Conservation (phyloP, 1,140 invertebrate genomes). For the Bradysia coprophila region DNA sequence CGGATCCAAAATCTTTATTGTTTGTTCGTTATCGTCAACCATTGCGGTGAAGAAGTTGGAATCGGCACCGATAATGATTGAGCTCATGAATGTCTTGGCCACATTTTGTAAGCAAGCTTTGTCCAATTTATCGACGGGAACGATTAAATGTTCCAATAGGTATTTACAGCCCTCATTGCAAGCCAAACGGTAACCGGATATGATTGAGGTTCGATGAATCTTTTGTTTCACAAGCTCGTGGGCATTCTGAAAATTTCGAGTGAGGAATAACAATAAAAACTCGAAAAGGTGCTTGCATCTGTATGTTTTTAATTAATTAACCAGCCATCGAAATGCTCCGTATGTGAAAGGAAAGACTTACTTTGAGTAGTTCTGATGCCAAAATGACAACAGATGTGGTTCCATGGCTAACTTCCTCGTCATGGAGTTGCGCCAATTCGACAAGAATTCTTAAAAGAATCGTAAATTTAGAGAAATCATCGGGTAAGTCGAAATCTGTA, state of each 20-base stretch:
- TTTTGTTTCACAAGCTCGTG: slow-evolving; percentile 98
- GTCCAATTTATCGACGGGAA: slow-evolving; percentile 77
- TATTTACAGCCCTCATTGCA: slow-evolving; percentile 98
- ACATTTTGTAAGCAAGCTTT: slow-evolving; percentile 78
- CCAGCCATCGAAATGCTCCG: too few relatives aligned
- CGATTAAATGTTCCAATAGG: slow-evolving; percentile 86
- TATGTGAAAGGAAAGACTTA: too few relatives aligned
- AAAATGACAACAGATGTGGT: slow-evolving; percentile 92
- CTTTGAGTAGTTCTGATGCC: slow-evolving; percentile 43
- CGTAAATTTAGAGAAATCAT: too few relatives aligned
- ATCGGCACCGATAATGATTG: slow-evolving; percentile 95
- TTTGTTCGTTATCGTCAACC: slow-evolving; percentile 87
- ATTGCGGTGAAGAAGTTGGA: slow-evolving; percentile 91
- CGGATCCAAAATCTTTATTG: slow-evolving; percentile 55
- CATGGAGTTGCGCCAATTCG: slow-evolving; percentile 92
- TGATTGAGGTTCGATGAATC: slow-evolving; percentile 98
- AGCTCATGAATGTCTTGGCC: slow-evolving; percentile 97
- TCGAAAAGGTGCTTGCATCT: slow-evolving; percentile 1
- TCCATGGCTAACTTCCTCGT: slow-evolving; percentile 98
- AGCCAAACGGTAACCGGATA: slow-evolving; percentile 92
- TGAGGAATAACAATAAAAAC: neutral
- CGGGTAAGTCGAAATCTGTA: too few relatives aligned
- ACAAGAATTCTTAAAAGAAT: slow-evolving; percentile 56
- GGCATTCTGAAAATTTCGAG: slow-evolving; percentile 63
- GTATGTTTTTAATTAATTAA: too few relatives aligned